Evolutionary conservation across 2,888 invertebrate species (phyloP).

Genomic region (Caenorhabditis sp.): DNA sequence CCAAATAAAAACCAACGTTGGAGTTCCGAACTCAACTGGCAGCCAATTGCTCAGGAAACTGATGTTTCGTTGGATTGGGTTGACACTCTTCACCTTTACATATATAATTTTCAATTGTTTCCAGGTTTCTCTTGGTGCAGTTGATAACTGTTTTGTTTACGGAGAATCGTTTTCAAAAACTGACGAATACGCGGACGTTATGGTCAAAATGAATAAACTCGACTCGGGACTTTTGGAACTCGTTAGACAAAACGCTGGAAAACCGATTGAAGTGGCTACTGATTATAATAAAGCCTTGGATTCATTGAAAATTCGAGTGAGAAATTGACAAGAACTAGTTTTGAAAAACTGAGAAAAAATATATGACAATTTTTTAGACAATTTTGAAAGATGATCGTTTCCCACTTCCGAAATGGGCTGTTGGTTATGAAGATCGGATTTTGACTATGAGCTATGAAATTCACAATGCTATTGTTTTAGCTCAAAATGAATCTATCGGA

Average conservation of each 20-base stretch:
- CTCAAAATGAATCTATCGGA: constrained; percentile 59
- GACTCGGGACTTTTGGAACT: constrained; percentile 39
- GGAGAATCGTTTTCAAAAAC: constrained; percentile 35
- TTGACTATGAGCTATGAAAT: constrained; percentile 40
- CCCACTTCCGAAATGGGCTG: constrained; percentile 74
- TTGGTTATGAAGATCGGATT: constrained; percentile 50
- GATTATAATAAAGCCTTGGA: constrained; percentile 67
- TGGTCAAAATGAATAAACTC: constrained; percentile 14
- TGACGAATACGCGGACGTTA: constrained; percentile 26
- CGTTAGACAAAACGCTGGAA: constrained; percentile 17
- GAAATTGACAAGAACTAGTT: too few relatives aligned
- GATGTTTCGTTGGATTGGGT: constrained; percentile 76
- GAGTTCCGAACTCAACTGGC: constrained; percentile 87
- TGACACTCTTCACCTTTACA: neutral
- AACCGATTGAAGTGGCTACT: constrained; percentile 20
- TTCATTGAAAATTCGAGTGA: constrained; percentile 69
- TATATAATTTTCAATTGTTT: too few relatives aligned
- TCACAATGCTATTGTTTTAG: constrained; percentile 53
- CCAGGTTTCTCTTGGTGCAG: constrained; percentile 73
- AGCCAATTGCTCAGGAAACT: constrained; percentile 91
- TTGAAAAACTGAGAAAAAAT: too few relatives aligned
- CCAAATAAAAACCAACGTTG: constrained; percentile 83
- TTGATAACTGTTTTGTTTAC: constrained; percentile 64
- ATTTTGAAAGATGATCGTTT: constrained; percentile 62
- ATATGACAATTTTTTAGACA: constrained; percentile 24